Base-by-base conservation (phyloP, 2,797 vertebrate species). In the Coregonus sp. region DNA sequence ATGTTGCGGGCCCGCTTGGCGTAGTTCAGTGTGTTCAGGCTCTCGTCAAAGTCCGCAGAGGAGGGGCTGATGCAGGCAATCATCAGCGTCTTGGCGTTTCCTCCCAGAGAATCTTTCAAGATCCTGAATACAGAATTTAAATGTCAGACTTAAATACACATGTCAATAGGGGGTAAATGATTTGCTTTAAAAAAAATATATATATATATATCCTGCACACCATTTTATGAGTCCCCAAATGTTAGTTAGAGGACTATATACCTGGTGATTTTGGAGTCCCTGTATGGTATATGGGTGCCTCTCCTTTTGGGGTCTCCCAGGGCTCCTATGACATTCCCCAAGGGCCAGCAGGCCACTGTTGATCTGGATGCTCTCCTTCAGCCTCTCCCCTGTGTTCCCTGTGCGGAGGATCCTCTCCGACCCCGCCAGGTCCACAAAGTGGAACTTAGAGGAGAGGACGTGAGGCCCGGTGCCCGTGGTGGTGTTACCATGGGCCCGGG, bases 231-330 rank as follows among this genome's bases (percentile, higher is more conserved):
- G 40, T 47, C 7, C 40, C 40, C 40, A 47, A 47, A 47, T 25
- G 35, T 70, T 71, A 51, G 47, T 70, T 71, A 51, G 47, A 70
- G 6, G 6, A 20, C n/a, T 20, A 18, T 9, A 63, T 92, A 98
- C 98, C 98, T 96, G 84, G 98, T 99, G 86, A 99, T 99, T 94
- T 99, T 99, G 83, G 98, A 99, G 89, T 99, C 98, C 75, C 98
- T 95, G 89, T 99, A 99, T 0, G 98, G 98, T 75, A 99, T 96
- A 87, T 99, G 97, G 73, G 95, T 95, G 85, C 97, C 94, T 72
- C 96, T 97, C 71, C 97, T 95, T 83, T 96, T 97, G 6, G 97
- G 96, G 85, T 98, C 98, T 7, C 97, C 98, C 72, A 99, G 91
- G 0, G 98, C 97, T 52, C 97, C 97, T 5, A 99, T 98, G 72